Evolutionary conservation across 1,140 invertebrate species (phyloP).

Genomic region (Papilio polytes): DNA sequence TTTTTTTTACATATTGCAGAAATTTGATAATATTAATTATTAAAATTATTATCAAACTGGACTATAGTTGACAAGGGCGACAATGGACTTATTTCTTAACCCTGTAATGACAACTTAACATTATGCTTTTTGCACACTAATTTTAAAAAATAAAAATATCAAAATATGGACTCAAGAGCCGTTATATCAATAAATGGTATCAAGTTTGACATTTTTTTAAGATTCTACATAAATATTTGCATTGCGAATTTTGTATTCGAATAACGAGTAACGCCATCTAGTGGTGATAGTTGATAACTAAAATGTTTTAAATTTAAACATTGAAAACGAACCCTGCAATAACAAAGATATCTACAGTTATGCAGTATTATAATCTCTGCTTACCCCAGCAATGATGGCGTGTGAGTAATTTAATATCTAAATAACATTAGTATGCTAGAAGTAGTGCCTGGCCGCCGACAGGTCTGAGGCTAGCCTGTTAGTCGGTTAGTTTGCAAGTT

Average conservation of each 20-base stretch:
- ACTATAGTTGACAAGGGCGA: not conserved
- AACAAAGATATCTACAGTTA: no score
- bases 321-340: no score
- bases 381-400: not conserved
- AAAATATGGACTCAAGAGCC: not conserved
- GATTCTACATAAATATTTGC: not conserved
- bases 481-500: constrained; percentile 19
- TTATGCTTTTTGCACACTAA: no score
- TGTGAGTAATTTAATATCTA: not conserved
- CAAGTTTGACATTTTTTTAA: not conserved
- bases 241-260: not conserved
- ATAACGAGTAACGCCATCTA: not conserved
- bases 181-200: not conserved
- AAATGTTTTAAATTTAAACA: no score
- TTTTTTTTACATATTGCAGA: no score
- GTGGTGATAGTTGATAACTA: not conserved
- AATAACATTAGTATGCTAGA: not conserved
- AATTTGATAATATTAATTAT: no score
- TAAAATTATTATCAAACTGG: no score
- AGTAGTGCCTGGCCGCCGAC: not conserved
- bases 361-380: not conserved
- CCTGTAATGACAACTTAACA: no score
- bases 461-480: not conserved
- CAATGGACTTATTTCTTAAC: not conserved
- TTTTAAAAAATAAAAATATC: no score